phyloP scores from a whole-genome alignment of 2,797 vertebrate genomes.

The Cottoperca gobio region DNA sequence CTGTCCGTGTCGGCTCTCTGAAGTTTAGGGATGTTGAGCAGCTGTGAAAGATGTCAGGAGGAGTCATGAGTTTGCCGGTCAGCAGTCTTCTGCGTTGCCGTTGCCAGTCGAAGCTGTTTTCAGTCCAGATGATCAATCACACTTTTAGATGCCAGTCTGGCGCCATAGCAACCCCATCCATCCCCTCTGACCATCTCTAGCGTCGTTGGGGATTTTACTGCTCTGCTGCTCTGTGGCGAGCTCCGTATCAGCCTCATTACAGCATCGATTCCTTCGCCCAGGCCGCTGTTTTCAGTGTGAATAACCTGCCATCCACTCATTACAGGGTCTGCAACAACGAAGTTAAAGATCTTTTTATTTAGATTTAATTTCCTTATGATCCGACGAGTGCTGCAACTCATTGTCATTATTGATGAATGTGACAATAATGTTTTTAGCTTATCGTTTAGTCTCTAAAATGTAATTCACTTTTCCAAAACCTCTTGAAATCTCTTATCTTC shows the following conservation, averaged over 20 bases:
- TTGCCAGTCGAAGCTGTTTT: slow-evolving; percentile 19
- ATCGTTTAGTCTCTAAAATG: not conserved
- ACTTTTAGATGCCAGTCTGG: slow-evolving; percentile 4
- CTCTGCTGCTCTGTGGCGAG: slow-evolving; percentile 24
- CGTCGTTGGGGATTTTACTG: not conserved
- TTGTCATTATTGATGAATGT: not conserved
- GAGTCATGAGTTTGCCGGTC: slow-evolving; percentile 17
- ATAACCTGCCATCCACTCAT: slow-evolving; percentile 27
- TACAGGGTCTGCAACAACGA: slow-evolving; percentile 19
- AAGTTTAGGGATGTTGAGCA: slow-evolving; percentile 17
- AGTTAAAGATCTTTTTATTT: not conserved
- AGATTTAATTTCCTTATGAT: not conserved
- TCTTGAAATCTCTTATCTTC: too few relatives aligned
- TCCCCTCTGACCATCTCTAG: slow-evolving; percentile 26
- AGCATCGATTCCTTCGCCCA: slow-evolving; percentile 19
- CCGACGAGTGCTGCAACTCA: not conserved
- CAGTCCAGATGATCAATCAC: slow-evolving; percentile 29
- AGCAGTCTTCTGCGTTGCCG: slow-evolving; percentile 21
- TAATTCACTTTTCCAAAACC: not conserved
- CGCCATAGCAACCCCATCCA: slow-evolving; percentile 3
- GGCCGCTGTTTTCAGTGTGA: slow-evolving; percentile 43
- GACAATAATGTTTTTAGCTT: not conserved
- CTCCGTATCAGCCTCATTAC: slow-evolving; percentile 33
- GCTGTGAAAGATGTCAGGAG: slow-evolving; percentile 24
- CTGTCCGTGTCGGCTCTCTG: slow-evolving; percentile 5